Evolutionary conservation across 53 echinoderm and acorn worm species (phyloP), one percentile per base, ranked within the genome.

Genomic region (Antedon mediterranea): DNA sequence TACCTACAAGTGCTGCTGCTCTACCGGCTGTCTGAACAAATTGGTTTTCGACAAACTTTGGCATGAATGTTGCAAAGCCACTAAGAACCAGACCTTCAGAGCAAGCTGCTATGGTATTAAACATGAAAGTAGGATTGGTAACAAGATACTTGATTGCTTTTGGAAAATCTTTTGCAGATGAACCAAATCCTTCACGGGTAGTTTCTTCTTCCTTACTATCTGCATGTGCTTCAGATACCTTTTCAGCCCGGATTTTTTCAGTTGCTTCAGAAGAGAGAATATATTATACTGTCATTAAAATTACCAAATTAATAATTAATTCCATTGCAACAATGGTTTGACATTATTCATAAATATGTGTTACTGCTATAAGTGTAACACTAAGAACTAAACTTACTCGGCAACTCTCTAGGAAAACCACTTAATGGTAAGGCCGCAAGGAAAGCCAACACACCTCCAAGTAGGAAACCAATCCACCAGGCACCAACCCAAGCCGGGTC

Each of bases 401-500:
- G 90, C 32, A 90, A 34, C 30, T 90, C 90, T 27, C 72, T 43
- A 5, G 90, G 90, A 31, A 81, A 90, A 7, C 82, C 85, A 27
- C 84, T 78, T 42, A 90, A 41, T 1, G 90, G 90, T 28, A 87
- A 44, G 0, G 87, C 79, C 28, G 87, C 43, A 29, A 87, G 30
- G 18, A 71, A 74, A 32, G 84, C 75, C n/a, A 32, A 29, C 32
- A 79, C 43, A 3, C 81, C 86, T 5, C 75, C 76, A 43, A 90
- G 32, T 43, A 90, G 43, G 70, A 82, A 90, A 8, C 90, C 90
- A 8, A 90, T 76, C 90, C 90, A 90, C 90, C 90, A 90, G 0
- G 90, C 90, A 18, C 90, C 90, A 9, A 90, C 80, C 90, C 90
- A 90, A 30, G 79, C 80, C 41, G 90, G 90, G 42, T 90, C 86